These are phyloP conservation scores for Enoplosus armatus DNA, from an alignment of 2,797 vertebrate genomes.

Conservation along the genomic window DNA sequence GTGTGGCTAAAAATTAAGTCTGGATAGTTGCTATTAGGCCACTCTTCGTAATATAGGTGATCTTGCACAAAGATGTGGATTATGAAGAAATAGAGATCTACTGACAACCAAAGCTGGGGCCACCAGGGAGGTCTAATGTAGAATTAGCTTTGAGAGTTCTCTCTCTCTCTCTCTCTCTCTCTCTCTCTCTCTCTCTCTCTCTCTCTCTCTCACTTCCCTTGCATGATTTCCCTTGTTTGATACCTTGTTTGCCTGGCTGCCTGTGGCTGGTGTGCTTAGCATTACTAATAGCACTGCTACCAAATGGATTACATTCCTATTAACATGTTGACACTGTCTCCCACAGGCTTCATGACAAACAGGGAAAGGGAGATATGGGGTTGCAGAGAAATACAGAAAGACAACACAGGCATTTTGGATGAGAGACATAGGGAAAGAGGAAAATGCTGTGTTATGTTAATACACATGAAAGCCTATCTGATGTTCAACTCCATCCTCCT, in stretches of 20 bases:
- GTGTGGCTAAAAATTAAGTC: neutral
- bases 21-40: neutral
- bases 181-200: too few species aligned
- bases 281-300: slow-evolving; percentile 47
- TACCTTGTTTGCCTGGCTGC: slow-evolving; percentile 42
- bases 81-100: slow-evolving; percentile 6
- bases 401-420: neutral
- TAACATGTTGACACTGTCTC: slow-evolving; percentile 53
- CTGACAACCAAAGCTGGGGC: neutral
- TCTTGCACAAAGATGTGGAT: neutral
- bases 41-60: neutral
- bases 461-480: slow-evolving; percentile 2
- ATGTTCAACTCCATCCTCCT: slow-evolving; percentile 18
- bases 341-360: slow-evolving; percentile 41
- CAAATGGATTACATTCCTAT: slow-evolving; percentile 57
- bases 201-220: slow-evolving; percentile 12
- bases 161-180: too few species aligned
- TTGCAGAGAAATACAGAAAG: neutral
- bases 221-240: slow-evolving; percentile 36
- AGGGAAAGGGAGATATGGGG: slow-evolving; percentile 5
- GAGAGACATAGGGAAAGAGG: neutral
- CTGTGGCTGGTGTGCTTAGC: slow-evolving; percentile 50
- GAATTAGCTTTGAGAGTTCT: slow-evolving; percentile 8
- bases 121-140: neutral
- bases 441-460: slow-evolving; percentile 7